Conservation (phyloP, 2,888 invertebrate species). For the Ophion ellenae region DNA sequence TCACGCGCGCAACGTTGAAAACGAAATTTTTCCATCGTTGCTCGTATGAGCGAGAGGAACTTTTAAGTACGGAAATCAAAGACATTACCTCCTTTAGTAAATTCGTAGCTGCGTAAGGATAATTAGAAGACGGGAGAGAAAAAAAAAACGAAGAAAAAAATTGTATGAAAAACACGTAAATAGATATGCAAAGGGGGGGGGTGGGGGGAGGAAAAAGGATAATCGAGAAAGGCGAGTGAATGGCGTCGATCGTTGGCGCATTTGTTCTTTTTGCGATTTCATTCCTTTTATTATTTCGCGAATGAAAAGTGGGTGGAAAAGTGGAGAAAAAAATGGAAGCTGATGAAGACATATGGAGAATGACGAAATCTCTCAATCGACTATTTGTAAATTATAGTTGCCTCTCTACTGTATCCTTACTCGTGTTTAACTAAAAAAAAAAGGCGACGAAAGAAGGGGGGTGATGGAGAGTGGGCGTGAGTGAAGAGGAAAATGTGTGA, state of each 20-base stretch:
- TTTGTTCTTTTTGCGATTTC: constrained; percentile 24
- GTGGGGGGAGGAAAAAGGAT: background rate
- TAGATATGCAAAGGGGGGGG: background rate
- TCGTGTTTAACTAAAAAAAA: constrained; percentile 61
- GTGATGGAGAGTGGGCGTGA: constrained; percentile 16
- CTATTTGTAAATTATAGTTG: constrained; percentile 77
- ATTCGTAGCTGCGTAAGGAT: constrained; percentile 63
- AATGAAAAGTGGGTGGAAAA: constrained; percentile 16
- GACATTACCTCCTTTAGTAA: constrained; percentile 67
- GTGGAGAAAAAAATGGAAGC: background rate
- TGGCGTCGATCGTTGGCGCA: constrained; percentile 30
- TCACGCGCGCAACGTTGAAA: constrained; percentile 24
- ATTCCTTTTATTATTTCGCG: constrained; percentile 33
- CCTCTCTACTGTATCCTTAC: constrained; percentile 75
- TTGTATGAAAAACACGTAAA: background rate
- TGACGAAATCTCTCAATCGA: constrained; percentile 74
- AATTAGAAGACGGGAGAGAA: constrained; percentile 53
- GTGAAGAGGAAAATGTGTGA: constrained; percentile 7
- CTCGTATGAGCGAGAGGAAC: constrained; percentile 49
- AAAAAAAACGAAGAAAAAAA: constrained; percentile 23
- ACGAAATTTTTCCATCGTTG: constrained; percentile 44
- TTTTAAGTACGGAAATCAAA: constrained; percentile 66
- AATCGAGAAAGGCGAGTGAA: constrained; percentile 35
- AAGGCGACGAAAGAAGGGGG: constrained; percentile 16
- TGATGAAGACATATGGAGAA: constrained; percentile 28